phyloP scores from a whole-genome alignment of 2,113 vertebrate genomes.

The Chloroceryle aenea region DNA sequence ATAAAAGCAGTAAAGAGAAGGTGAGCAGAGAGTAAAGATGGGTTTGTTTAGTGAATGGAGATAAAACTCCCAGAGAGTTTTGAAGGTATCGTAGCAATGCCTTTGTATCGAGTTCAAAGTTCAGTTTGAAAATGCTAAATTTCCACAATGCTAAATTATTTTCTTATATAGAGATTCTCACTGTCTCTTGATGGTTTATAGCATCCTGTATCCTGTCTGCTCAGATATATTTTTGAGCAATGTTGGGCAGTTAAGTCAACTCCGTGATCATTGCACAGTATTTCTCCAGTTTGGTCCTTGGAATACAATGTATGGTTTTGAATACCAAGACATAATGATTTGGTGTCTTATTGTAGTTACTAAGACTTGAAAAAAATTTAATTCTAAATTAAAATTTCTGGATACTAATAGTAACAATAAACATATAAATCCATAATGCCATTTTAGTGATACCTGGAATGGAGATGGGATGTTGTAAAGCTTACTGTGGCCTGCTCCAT shows the following conservation, averaged over 20 bases:
- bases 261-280: neutral
- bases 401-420: neutral
- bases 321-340: neutral
- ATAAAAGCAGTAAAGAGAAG: neutral
- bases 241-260: neutral
- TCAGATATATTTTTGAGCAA: neutral
- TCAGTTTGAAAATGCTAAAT: neutral
- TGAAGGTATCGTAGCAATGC: neutral
- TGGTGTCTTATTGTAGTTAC: neutral
- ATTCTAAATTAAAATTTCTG: neutral
- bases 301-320: neutral
- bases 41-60: neutral
- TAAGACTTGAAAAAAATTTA: neutral
- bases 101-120: neutral
- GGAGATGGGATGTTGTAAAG: neutral
- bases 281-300: neutral
- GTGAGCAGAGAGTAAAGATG: neutral
- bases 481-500: neutral
- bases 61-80: neutral
- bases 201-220: neutral
- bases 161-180: neutral
- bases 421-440: neutral
- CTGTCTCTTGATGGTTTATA: neutral
- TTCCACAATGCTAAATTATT: neutral
- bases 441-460: neutral